Conservation (phyloP, 2,888 invertebrate genomes). For the Lochmaea capreae region DNA sequence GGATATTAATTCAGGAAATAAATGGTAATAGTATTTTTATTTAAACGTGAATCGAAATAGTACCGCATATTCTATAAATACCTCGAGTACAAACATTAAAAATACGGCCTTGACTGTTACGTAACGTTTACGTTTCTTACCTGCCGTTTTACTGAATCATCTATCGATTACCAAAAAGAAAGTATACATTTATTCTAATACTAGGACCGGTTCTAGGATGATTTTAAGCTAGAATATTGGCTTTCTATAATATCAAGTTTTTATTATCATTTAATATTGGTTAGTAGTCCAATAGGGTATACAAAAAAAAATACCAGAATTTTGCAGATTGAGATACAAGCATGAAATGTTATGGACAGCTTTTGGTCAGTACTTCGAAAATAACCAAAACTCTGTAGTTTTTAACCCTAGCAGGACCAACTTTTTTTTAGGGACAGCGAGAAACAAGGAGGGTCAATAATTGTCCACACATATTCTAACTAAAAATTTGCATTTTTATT, state of each 20-base stretch:
- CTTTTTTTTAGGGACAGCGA: too few relatives aligned
- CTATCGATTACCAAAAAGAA: conserved; percentile 2
- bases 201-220: neutral
- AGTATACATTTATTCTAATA: neutral
- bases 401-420: too few relatives aligned
- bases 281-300: too few relatives aligned
- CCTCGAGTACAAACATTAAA: conserved; percentile 3
- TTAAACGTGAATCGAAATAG: neutral
- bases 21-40: neutral
- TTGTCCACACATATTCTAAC: too few relatives aligned
- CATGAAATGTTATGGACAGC: too few relatives aligned
- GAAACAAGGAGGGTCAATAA: too few relatives aligned
- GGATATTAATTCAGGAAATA: neutral
- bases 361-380: too few relatives aligned
- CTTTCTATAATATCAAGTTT: neutral
- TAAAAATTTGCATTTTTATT: too few relatives aligned
- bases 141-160: conserved; percentile 15
- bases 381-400: too few relatives aligned
- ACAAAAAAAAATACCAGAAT: too few relatives aligned
- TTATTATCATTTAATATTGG: too few relatives aligned
- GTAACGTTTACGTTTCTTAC: neutral
- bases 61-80: conserved; percentile 16
- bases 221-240: neutral
- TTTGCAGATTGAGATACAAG: too few relatives aligned
- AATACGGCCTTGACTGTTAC: conserved; percentile 26